Evolutionary conservation across 2,888 invertebrate genomes (phyloP), one percentile per base, ranked within the genome.

Genomic region (Aporophyla lueneburgensis): DNA sequence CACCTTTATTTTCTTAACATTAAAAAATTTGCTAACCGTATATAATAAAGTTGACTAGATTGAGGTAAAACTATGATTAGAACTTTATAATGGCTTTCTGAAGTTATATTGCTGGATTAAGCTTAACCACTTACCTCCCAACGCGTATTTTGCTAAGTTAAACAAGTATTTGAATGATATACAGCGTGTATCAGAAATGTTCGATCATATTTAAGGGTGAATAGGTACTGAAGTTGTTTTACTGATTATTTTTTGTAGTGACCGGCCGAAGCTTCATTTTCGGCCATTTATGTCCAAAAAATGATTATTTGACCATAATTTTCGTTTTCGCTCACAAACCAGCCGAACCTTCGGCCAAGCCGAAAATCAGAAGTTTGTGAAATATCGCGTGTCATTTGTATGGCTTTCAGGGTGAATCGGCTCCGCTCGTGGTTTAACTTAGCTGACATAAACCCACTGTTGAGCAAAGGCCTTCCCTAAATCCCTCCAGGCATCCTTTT

Each of bases 11-110:
- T 65, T 5, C n/a, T 16, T 5, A 63, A 66, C 6, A 70, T 58
- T 69, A 56, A 67, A 43, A 75, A 53, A 71, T 1, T 51, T 49
- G 63, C 54, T 68, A 62, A 71, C 62, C 58, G 51, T 33, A 24
- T 58, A 43, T 84, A 73, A 74, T 71, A 7, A 72, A 78, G 61
- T 76, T 75, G 54, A 71, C 27, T 79, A 65, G 21, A 69, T 53
- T 51, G 72, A 78, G 65, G 43, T 68, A 74, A 68, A 77, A 84
- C 82, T 85, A 82, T 83, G 75, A 77, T 85, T 78, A 81, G 27
- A 85, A 86, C 69, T 87, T 87, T 72, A 71, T 86, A 88, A 88
- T 88, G 65, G 68, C 80, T 87, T 87, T 83, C 66, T 59, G 71
- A 85, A 87, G 83, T 87, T 87, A 62, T 77, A 84, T 85, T 78